Base-by-base conservation (phyloP, 2,888 invertebrate genomes). In the Tuta absoluta region DNA sequence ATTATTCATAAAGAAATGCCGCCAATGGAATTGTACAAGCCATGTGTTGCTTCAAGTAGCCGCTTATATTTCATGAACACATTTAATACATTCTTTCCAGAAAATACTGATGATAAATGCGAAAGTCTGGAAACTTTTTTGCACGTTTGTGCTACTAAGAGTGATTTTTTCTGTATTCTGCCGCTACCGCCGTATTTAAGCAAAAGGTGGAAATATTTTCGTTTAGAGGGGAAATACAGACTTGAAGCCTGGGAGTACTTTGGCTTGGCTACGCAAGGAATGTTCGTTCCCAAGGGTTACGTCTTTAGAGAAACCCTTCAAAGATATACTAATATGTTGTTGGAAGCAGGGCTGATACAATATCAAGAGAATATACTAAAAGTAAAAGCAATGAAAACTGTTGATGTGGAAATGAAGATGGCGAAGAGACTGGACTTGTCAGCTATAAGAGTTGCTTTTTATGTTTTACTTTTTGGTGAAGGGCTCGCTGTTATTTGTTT, bases 51-150 rank as follows among this genome's bases (percentile, higher is more conserved):
- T 11, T 0, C 12, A 1, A 17, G 0, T 14, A 56, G n/a, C 12
- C 28, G 56, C 8, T 17, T n/a, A 14, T 17, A 33, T 28, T 33
- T 56, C 4, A 33, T 10, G 28, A 2, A 33, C 7, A 33, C n/a
- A n/a, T 56, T 17, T 33, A 56, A 56, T 33, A 56, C 24, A 56
- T 33, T 8, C 17, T 53, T 53, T 53, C 23, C 51, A 24, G 23
- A 53, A 23, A 53, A 53, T 23, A 12, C 23, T 1, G 5, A 23
- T 5, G 51, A 53, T 17, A 33, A 17, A 5, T 28, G 28, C 33
- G 24, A 33, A 17, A n/a, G n/a, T 56, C 17, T 24, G 14, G n/a
- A 33, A 1, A 56, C 11, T 8, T 23, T 45, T n/a, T 1, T 61
- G 1, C 12, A 49, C 19, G 21, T 41, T 5, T 49, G 49, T 28